A percentile compares a stretch with the other conserved stretches of the same genome.
phyloP scores from a whole-genome alignment of 1,140 invertebrate genomes.

The Drosophila biarmipes region DNA sequence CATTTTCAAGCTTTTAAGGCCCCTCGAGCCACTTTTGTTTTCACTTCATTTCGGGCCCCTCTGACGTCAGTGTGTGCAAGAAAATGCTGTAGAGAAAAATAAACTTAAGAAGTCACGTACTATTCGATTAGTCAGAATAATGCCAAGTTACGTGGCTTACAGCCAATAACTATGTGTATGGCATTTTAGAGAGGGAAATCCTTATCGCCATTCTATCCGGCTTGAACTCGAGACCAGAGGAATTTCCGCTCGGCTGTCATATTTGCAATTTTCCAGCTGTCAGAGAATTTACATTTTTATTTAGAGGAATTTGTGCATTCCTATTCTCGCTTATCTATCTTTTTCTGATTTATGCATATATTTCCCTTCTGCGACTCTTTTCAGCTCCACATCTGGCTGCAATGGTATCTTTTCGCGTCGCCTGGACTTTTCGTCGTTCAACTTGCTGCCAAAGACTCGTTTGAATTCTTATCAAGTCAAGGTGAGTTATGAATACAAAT shows the following conservation, averaged over 20 bases:
- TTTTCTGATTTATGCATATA: conserved; percentile 25
- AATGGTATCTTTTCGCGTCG: conserved; percentile 96
- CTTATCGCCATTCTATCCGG: conserved; percentile 36
- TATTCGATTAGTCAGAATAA: conserved; percentile 26
- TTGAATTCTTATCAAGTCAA: conserved; percentile 99
- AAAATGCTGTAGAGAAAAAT: background rate
- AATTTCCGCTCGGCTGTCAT: conserved; percentile 44
- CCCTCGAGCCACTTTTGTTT: conserved; percentile 19
- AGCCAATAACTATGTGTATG: conserved; percentile 19
- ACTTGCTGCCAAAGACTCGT: conserved; percentile 95
- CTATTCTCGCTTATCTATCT: conserved; percentile 29
- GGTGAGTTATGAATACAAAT: conserved; percentile 87
- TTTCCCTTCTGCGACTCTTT: conserved; percentile 58
- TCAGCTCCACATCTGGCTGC: conserved; percentile 93
- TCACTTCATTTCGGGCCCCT: conserved; percentile 10
- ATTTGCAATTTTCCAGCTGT: conserved; percentile 54
- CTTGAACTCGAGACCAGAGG: conserved; percentile 29
- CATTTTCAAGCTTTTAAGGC: conserved; percentile 26
- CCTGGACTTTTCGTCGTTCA: conserved; percentile 97
- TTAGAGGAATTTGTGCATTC: conserved; percentile 29
- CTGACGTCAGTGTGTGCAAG: conserved; percentile 37
- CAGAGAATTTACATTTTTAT: conserved; percentile 48
- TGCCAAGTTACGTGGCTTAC: conserved; percentile 21
- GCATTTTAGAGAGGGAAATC: conserved; percentile 11
- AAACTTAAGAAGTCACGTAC: conserved; percentile 48